phyloP scores from a whole-genome alignment of 2,888 invertebrate genomes.

The Andrena haemorrhoa region DNA sequence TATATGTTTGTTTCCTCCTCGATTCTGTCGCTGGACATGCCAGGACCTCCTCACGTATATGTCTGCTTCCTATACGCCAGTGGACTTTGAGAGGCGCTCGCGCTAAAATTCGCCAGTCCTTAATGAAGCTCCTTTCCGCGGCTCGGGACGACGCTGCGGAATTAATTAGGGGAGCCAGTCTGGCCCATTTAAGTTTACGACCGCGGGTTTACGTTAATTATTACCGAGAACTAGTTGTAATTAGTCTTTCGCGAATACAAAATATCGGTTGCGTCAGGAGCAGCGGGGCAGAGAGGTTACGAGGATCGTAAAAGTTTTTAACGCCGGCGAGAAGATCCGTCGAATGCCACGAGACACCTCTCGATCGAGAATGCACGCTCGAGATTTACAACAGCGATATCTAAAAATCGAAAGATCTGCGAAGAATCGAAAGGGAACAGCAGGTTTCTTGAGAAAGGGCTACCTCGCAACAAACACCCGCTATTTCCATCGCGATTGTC shows the following conservation, averaged over 20 bases:
- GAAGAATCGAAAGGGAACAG: not conserved
- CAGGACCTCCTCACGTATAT: not conserved
- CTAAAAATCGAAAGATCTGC: not conserved
- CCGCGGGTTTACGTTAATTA: slow-evolving; percentile 75
- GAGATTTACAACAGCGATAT: slow-evolving; percentile 39
- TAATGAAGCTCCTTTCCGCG: slow-evolving; percentile 75
- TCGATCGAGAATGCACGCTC: slow-evolving; percentile 40
- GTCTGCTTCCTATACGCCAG: not conserved
- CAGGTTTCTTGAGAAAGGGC: not conserved
- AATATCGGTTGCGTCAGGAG: slow-evolving; percentile 68
- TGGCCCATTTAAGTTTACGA: slow-evolving; percentile 76
- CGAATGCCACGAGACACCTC: slow-evolving; percentile 51
- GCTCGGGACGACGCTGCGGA: slow-evolving; percentile 71
- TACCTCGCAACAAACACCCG: not conserved
- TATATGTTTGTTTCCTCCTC: not conserved
- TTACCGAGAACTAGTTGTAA: slow-evolving; percentile 75
- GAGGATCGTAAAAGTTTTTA: slow-evolving; percentile 66
- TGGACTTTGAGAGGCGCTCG: slow-evolving; percentile 31
- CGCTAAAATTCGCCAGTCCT: slow-evolving; percentile 72
- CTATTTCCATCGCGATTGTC: not conserved
- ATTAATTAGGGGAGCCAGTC: slow-evolving; percentile 75
- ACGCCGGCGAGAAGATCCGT: slow-evolving; percentile 57
- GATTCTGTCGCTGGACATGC: slow-evolving; percentile 1
- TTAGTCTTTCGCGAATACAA: slow-evolving; percentile 75
- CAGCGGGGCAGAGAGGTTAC: not conserved